Base-by-base conservation (phyloP, 2,113 vertebrate genomes). In the Pomatorhinus ruficollis region DNA sequence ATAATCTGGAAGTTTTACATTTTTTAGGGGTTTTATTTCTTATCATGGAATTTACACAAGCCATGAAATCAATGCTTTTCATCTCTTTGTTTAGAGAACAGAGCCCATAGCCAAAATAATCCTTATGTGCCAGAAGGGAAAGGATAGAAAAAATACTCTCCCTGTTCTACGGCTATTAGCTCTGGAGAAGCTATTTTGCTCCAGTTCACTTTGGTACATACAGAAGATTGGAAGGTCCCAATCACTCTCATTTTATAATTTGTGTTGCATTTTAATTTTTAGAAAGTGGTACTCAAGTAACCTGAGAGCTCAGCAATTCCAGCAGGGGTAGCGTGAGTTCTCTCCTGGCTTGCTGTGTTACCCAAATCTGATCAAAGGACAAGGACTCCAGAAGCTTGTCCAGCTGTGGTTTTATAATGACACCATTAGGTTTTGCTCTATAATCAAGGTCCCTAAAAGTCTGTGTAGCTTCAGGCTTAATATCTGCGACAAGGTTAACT, bases 401-500 rank as follows among this genome's bases (percentile, higher is more conserved):
- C 97, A 98, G 97, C 97, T 98, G 97, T 97, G 97, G 94, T 91
- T 98, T 98, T 97, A 96, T 94, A 98, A 97, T 97, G 96, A 97
- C 94, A 97, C 97, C 96, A 98, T 97, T 95, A 97, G 96, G 96
- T 97, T 98, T 98, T 97, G 86, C 90, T 97, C 95, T 83, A 89
- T 97, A 97, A 98, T 97, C 86, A 95, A 97, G 95, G 89, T 94
- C 97, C 97, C 97, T 97, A 96, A 97, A 98, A 98, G 97, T 97
- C 97, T 97, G 69, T 80, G 95, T 97, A 95, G 97, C 96, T 98
- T 97, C 97, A 94, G 95, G 97, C 97, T 98, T 98, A 98, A 97
- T 93, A 95, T 98, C 96, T 97, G 95, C 78, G 96, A 96, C 97
- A 98, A 98, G 97, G 98, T 98, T 98, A 98, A 98, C 97, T 97